These are phyloP conservation scores for Protophormia terraenovae DNA, from an alignment of 2,888 invertebrate genomes.

Conservation along the genomic window DNA sequence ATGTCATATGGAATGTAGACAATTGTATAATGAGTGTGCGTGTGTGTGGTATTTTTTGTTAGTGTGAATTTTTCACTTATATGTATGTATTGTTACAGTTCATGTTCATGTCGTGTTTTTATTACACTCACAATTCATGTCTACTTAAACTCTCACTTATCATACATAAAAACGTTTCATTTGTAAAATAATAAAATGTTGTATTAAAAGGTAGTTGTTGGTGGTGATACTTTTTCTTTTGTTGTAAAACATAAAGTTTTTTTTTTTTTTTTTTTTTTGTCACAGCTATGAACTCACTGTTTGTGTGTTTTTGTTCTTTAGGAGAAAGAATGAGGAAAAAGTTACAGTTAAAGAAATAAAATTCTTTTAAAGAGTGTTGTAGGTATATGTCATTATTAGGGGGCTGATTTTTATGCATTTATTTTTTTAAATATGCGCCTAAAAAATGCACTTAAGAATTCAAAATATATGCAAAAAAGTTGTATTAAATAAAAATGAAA, in stretches of 20 bases:
- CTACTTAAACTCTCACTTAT: slow-evolving; percentile 58
- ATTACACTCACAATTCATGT: slow-evolving; percentile 47
- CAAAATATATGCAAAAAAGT: too few species aligned
- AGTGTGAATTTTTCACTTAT: not conserved
- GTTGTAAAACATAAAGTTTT: not conserved
- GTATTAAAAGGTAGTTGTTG: slow-evolving; percentile 10
- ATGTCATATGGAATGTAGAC: slow-evolving; percentile 60
- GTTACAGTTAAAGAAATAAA: not conserved
- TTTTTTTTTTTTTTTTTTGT: too few species aligned
- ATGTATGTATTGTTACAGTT: slow-evolving; percentile 13
- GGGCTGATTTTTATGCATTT: too few species aligned
- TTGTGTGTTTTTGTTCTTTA: too few species aligned
- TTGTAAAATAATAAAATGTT: slow-evolving; percentile 27
- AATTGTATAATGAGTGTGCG: slow-evolving; percentile 46
- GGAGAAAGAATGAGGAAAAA: not conserved
- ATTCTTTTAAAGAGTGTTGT: too few species aligned
- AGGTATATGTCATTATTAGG: too few species aligned
- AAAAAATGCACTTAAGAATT: too few species aligned
- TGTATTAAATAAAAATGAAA: too few species aligned
- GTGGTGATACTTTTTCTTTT: not conserved
- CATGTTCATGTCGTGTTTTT: slow-evolving; percentile 47
- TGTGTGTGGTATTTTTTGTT: slow-evolving; percentile 11
- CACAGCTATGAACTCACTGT: too few species aligned
- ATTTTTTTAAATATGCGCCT: too few species aligned
- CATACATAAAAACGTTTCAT: slow-evolving; percentile 39